Percentiles rank a stretch among this genome's conserved stretches.
phyloP scores from a whole-genome alignment of 2,888 invertebrate species.

The Brachyopa scutellaris region DNA sequence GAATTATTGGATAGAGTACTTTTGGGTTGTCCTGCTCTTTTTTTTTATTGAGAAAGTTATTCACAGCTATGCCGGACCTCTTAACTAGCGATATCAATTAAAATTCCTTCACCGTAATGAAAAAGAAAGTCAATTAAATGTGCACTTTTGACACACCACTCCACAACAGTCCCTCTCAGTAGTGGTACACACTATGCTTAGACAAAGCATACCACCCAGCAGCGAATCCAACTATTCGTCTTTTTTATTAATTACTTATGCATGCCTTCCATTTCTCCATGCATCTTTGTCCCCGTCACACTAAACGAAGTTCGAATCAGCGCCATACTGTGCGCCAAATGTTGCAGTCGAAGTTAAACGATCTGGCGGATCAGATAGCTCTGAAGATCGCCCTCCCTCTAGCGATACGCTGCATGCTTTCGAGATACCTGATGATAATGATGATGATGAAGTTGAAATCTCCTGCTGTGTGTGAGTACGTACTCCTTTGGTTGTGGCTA shows the following conservation, averaged over 20 bases:
- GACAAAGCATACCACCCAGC: constrained; percentile 50
- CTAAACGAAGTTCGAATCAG: constrained; percentile 26
- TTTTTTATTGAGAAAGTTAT: neutral
- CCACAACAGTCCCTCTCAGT: neutral
- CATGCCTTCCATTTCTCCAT: constrained; percentile 13
- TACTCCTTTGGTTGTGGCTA: constrained; percentile 53
- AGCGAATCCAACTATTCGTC: constrained; percentile 19
- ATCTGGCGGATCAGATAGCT: constrained; percentile 52
- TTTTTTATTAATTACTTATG: constrained; percentile 63
- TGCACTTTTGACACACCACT: neutral
- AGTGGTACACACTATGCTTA: neutral
- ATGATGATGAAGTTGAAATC: constrained; percentile 69
- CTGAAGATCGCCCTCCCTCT: constrained; percentile 33
- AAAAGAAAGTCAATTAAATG: constrained; percentile 10
- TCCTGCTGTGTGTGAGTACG: constrained; percentile 57
- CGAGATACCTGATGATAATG: constrained; percentile 57
- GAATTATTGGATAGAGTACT: constrained; percentile 44
- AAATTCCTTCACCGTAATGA: constrained; percentile 17
- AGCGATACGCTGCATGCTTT: constrained; percentile 31
- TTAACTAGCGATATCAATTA: constrained; percentile 14
- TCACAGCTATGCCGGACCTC: neutral
- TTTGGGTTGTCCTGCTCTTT: neutral
- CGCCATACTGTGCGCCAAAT: constrained; percentile 69
- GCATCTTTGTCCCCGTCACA: constrained; percentile 21
- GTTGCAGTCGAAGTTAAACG: constrained; percentile 50